Evolutionary conservation across 92 coral and sea anemone genomes (phyloP).

Genomic region (Porites lobata): DNA sequence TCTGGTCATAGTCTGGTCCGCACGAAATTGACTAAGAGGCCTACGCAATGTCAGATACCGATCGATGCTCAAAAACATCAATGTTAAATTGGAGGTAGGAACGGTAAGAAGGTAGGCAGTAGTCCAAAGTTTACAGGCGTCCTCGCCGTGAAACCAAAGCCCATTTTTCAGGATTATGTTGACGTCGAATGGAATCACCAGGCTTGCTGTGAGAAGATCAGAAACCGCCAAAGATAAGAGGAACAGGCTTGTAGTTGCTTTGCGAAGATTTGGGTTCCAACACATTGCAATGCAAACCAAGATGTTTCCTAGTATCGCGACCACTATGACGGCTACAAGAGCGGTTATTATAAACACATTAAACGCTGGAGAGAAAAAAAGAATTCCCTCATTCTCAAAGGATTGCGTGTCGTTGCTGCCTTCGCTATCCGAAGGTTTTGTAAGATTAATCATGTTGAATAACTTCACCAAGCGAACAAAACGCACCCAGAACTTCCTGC

Average conservation of each 20-base stretch:
- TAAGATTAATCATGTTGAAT: conserved; percentile 2
- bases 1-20: conserved; percentile 24
- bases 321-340: conserved; percentile 17
- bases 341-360: conserved; percentile 19
- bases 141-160: conserved; percentile 45
- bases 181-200: conserved; percentile 55
- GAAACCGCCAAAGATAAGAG: conserved; percentile 55
- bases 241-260: conserved; percentile 55
- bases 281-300: conserved; percentile 48
- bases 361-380: conserved; percentile 40
- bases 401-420: background rate
- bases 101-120: conserved; percentile 40
- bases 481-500: background rate
- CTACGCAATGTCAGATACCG: conserved; percentile 42
- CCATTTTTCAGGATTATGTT: conserved; percentile 28
- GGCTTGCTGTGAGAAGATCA: conserved; percentile 49
- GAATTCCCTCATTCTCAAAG: background rate
- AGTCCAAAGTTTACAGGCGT: conserved; percentile 38
- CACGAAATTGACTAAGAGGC: conserved; percentile 52
- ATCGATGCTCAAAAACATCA: conserved; percentile 53
- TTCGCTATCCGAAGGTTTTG: background rate
- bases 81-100: conserved; percentile 55
- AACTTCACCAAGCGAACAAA: background rate
- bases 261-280: conserved; percentile 45
- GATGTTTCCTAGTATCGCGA: conserved; percentile 47